These are phyloP conservation scores for Thumatha senex DNA, from an alignment of 2,888 invertebrate genomes.

Conservation along the genomic window DNA sequence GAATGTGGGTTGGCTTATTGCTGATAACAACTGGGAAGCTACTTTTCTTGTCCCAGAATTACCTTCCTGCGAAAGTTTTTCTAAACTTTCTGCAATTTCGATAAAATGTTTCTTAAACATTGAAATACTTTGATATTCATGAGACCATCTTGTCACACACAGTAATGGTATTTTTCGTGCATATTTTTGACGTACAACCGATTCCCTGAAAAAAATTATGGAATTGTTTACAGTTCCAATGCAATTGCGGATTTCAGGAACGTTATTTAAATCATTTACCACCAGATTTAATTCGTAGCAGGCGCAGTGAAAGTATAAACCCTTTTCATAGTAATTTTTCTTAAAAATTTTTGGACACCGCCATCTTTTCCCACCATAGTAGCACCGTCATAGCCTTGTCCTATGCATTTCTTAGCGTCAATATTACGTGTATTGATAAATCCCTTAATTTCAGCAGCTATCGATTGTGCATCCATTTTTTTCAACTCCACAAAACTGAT, in stretches of 20 bases:
- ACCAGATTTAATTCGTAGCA: too few relatives aligned
- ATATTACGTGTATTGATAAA: too few relatives aligned
- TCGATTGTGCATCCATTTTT: neutral
- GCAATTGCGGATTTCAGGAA: too few relatives aligned
- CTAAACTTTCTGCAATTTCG: conserved; percentile 4
- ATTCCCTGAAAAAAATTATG: too few relatives aligned
- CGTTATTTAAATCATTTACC: too few relatives aligned
- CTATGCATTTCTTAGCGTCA: neutral
- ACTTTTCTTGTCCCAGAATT: conserved; percentile 27
- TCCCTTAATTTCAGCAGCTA: too few relatives aligned
- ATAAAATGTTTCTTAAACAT: conserved; percentile 35
- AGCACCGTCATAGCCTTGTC: conserved; percentile 10
- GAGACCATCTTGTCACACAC: too few relatives aligned
- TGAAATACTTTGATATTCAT: too few relatives aligned
- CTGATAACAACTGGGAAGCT: conserved; percentile 36
- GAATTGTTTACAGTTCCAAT: too few relatives aligned
- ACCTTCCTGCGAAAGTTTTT: conserved; percentile 28
- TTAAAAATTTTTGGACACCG: conserved; percentile 5
- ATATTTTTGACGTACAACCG: conserved; percentile 25
- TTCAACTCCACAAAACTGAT: neutral
- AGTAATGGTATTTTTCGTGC: conserved; percentile 30
- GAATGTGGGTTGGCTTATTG: conserved; percentile 24
- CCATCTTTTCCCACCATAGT: conserved; percentile 22
- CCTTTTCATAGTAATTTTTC: conserved; percentile 14
- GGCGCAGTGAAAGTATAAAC: conserved; percentile 27